Conservation (phyloP, 2,888 invertebrate genomes). For the Eupithecia centaureata region DNA sequence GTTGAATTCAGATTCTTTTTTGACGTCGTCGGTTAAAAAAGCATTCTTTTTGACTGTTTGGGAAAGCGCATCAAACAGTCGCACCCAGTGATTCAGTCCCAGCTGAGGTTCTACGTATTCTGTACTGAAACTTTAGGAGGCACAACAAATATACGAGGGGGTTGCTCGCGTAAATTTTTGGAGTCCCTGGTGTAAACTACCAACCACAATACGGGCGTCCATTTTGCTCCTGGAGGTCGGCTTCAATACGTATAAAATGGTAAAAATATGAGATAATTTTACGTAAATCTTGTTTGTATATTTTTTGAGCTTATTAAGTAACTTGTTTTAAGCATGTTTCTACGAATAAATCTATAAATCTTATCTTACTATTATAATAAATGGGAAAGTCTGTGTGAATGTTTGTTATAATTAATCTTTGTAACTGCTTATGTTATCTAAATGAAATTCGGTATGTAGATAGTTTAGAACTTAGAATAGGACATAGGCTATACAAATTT, state of each 20-base stretch:
- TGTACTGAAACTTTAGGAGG: constrained; percentile 32
- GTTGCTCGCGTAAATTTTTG: constrained; percentile 28
- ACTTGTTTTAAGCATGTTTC: not conserved
- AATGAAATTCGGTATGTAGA: too few species aligned
- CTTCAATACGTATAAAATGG: not conserved
- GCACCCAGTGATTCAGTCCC: constrained; percentile 2
- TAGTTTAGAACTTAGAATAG: too few species aligned
- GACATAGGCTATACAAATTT: too few species aligned
- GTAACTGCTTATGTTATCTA: too few species aligned
- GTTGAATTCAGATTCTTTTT: too few species aligned
- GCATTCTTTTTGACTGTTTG: too few species aligned
- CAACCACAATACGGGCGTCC: constrained; percentile 17
- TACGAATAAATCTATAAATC: not conserved
- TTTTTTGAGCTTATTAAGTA: not conserved
- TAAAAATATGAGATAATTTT: constrained; percentile 9
- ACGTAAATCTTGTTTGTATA: not conserved
- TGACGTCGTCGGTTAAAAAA: too few species aligned
- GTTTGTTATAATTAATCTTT: too few species aligned
- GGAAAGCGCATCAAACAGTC: not conserved
- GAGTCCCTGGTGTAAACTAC: constrained; percentile 24
- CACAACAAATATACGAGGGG: constrained; percentile 27
- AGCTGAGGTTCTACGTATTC: constrained; percentile 16
- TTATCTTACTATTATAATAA: too few species aligned
- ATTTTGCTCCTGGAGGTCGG: not conserved
- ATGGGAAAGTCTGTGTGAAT: too few species aligned